These are phyloP conservation scores for Struthio camelus DNA, from an alignment of 2,113 vertebrate genomes.

Conservation along the genomic window DNA sequence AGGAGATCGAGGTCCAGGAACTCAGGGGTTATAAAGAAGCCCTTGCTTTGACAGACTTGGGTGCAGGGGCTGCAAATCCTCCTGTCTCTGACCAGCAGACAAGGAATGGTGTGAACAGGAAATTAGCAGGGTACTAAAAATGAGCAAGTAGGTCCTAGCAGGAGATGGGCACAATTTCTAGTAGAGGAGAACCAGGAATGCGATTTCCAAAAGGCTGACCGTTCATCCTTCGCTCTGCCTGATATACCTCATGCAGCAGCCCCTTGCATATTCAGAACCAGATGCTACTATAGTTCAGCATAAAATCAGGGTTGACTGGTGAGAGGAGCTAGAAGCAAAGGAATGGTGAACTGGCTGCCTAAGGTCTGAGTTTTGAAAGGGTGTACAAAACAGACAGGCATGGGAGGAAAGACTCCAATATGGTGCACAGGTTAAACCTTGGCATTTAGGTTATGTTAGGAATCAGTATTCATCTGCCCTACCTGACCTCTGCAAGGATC, in stretches of 20 bases:
- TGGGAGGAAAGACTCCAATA: not conserved
- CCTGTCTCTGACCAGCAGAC: not conserved
- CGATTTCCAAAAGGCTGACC: not conserved
- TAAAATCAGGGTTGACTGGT: not conserved
- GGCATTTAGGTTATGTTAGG: not conserved
- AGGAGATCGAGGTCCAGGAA: not conserved
- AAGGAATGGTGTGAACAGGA: not conserved
- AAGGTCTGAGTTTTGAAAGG: not conserved
- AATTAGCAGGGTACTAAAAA: not conserved
- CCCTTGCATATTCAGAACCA: not conserved
- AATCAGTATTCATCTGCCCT: not conserved
- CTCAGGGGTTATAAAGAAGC: not conserved
- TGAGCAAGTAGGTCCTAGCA: not conserved
- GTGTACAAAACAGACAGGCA: too few species aligned
- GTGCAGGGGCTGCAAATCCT: not conserved
- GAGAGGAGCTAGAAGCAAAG: not conserved
- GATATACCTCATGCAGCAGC: not conserved
- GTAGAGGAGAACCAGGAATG: not conserved
- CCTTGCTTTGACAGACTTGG: not conserved
- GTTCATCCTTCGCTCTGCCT: not conserved
- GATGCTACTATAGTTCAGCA: rapidly evolving
- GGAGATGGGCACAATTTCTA: not conserved
- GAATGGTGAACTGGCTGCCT: not conserved
- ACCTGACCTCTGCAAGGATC: not conserved
- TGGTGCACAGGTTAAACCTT: not conserved